A percentile compares a stretch with the other conserved stretches of the same genome.
Evolutionary conservation across 2,797 vertebrate species (phyloP).

Genomic region (Alfaro cultratus): DNA sequence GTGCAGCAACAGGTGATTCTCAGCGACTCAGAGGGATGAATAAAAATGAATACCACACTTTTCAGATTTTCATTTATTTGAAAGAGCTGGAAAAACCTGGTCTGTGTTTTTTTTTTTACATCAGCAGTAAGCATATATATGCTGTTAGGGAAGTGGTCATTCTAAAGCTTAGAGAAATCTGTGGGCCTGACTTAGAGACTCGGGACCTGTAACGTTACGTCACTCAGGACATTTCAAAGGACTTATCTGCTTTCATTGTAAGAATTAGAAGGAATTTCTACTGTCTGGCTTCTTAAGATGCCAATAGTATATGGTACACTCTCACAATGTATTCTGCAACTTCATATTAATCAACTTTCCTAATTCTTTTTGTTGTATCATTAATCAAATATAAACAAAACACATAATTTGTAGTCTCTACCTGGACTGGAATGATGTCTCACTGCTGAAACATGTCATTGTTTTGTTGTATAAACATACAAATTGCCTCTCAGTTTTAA

Average conservation of each 20-base stretch:
- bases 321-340: background rate
- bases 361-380: background rate
- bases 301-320: background rate
- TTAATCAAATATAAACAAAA: background rate
- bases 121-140: background rate
- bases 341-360: background rate
- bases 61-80: background rate
- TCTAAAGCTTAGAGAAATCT: background rate
- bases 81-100: background rate
- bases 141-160: background rate
- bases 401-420: background rate
- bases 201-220: background rate
- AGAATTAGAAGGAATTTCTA: background rate
- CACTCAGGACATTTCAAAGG: background rate
- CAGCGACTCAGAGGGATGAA: background rate
- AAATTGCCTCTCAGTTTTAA: background rate
- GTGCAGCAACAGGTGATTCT: background rate
- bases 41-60: background rate
- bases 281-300: background rate
- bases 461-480: background rate
- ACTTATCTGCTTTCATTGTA: background rate
- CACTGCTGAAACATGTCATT: constrained; percentile 11
- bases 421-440: constrained; percentile 12
- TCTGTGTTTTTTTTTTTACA: background rate
- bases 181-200: background rate